Percentiles rank a stretch among this genome's conserved stretches.
These are phyloP conservation scores for Ameiurus melas DNA, from an alignment of 2,113 vertebrate genomes.

Conservation along the genomic window DNA sequence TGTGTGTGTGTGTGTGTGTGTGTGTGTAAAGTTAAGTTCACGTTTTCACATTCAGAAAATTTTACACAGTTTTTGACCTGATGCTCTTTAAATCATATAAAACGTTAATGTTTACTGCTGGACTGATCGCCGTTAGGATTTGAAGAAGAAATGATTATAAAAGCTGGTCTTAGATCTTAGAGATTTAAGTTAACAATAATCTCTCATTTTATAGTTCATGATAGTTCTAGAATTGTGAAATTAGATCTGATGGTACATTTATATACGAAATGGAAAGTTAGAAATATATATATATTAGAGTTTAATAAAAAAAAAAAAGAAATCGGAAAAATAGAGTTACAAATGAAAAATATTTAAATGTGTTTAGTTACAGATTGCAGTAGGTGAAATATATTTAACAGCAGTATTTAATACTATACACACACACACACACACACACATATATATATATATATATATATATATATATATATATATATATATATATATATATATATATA, in stretches of 20 bases:
- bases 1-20: constrained; percentile 32
- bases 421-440: no score
- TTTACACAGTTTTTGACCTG: neutral
- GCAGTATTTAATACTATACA: neutral
- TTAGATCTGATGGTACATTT: neutral
- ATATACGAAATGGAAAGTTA: neutral
- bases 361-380: no score
- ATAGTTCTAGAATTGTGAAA: neutral
- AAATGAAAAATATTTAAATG: no score
- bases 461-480: no score
- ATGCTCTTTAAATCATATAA: neutral
- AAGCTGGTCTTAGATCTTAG: neutral
- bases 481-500: no score
- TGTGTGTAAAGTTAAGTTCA: neutral
- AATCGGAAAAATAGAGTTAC: no score
- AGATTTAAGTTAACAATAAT: neutral
- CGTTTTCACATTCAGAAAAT: neutral
- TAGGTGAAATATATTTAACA: neutral
- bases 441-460: no score
- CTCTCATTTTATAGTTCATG: neutral
- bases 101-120: neutral
- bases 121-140: neutral
- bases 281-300: no score
- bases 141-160: neutral
- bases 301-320: no score